These are phyloP conservation scores for Lophotis ruficrista DNA, from an alignment of 2,113 vertebrate genomes.

Conservation along the genomic window DNA sequence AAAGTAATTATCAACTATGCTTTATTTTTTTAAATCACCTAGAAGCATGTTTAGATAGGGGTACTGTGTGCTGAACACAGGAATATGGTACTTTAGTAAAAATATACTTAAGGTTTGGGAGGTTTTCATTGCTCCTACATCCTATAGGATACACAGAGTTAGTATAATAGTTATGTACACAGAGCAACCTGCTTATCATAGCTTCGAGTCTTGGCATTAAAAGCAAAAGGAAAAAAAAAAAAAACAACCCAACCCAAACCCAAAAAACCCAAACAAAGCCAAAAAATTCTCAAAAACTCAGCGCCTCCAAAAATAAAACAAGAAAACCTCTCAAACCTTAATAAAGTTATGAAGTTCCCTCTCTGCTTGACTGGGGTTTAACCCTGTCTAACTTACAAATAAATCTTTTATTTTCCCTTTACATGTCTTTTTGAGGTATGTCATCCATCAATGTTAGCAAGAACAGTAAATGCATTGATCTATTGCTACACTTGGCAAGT, in stretches of 20 bases:
- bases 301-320: background rate
- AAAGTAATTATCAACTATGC: background rate
- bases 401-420: conserved; percentile 48
- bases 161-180: background rate
- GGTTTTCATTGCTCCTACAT: background rate
- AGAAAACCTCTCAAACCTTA: background rate
- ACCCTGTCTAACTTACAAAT: conserved; percentile 35
- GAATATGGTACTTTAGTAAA: background rate
- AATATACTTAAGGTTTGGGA: background rate
- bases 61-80: background rate
- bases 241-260: background rate
- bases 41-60: background rate
- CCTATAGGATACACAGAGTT: background rate
- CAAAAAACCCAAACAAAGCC: background rate
- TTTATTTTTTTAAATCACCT: background rate
- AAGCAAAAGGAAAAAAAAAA: background rate
- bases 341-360: background rate
- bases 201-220: background rate
- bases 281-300: background rate
- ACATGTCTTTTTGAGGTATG: conserved; percentile 41
- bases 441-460: conserved; percentile 41
- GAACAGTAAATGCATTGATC: conserved; percentile 64
- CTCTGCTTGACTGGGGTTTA: background rate
- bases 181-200: background rate
- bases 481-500: conserved; percentile 50